Evolutionary conservation across 2,888 invertebrate genomes (phyloP).

Genomic region (Cecidostiba fungosa): DNA sequence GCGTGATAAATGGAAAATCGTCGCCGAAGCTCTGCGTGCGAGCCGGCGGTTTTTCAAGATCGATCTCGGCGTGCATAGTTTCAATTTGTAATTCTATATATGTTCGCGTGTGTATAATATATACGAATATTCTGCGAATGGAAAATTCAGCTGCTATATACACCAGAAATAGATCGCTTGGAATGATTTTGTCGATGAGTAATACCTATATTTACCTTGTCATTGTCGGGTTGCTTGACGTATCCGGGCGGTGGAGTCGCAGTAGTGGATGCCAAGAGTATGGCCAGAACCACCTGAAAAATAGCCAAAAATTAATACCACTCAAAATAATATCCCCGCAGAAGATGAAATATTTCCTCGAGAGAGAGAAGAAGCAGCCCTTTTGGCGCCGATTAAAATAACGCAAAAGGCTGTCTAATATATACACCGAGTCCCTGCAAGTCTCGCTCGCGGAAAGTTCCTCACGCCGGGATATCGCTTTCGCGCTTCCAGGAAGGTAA

Average conservation of each 20-base stretch:
- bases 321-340: too few species aligned
- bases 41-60: not conserved
- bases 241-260: slow-evolving; percentile 79
- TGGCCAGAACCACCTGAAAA: slow-evolving; percentile 75
- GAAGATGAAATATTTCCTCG: too few species aligned
- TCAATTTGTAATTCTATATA: not conserved
- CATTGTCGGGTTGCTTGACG: slow-evolving; percentile 77
- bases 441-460: slow-evolving; percentile 21
- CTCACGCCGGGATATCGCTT: not conserved
- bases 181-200: not conserved
- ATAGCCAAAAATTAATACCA: not conserved
- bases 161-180: too few species aligned
- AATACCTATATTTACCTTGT: slow-evolving; percentile 79
- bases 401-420: not conserved
- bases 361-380: too few species aligned
- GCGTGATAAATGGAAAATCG: slow-evolving; percentile 6
- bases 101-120: not conserved
- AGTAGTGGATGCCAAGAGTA: slow-evolving; percentile 74
- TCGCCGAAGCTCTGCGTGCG: not conserved
- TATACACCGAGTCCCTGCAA: not conserved
- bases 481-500: slow-evolving; percentile 28
- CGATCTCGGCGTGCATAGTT: slow-evolving; percentile 15
- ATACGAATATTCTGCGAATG: not conserved
- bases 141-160: too few species aligned
- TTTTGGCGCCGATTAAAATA: not conserved